A percentile compares a stretch with the other conserved stretches of the same genome.
phyloP scores from a whole-genome alignment of 2,888 invertebrate genomes.

The Andrena minutula region DNA sequence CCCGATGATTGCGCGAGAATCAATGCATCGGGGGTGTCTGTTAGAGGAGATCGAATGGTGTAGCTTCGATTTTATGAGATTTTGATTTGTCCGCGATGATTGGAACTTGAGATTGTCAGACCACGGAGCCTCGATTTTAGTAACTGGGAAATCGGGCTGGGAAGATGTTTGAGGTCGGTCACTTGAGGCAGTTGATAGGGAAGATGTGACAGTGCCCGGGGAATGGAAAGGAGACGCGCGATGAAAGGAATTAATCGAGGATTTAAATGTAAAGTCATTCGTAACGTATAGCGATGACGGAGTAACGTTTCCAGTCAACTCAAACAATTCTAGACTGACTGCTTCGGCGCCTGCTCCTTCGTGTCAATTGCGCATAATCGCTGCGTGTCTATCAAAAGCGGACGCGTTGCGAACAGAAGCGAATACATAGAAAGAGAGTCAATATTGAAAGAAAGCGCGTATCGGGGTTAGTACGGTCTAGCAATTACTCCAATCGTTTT shows the following conservation, averaged over 20 bases:
- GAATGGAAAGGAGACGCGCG: background rate
- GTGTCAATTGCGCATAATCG: constrained; percentile 22
- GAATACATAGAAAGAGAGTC: constrained; percentile 11
- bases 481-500: constrained; percentile 33
- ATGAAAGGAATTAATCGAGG: constrained; percentile 16
- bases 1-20: constrained; percentile 17
- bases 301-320: constrained; percentile 3
- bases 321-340: background rate
- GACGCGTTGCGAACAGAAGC: constrained; percentile 8
- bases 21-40: background rate
- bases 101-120: too few relatives aligned
- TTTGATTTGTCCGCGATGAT: too few relatives aligned
- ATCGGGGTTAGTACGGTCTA: constrained; percentile 8
- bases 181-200: too few relatives aligned
- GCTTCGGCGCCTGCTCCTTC: constrained; percentile 8
- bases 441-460: constrained; percentile 28
- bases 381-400: constrained; percentile 6
- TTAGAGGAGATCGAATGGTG: background rate
- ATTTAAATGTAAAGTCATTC: background rate
- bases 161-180: background rate
- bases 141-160: too few relatives aligned
- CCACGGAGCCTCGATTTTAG: too few relatives aligned
- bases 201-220: background rate
- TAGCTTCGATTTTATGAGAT: background rate
- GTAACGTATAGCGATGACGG: background rate